Conservation (phyloP, 2,797 vertebrate species). For the Threskiornis aethiopicus region DNA sequence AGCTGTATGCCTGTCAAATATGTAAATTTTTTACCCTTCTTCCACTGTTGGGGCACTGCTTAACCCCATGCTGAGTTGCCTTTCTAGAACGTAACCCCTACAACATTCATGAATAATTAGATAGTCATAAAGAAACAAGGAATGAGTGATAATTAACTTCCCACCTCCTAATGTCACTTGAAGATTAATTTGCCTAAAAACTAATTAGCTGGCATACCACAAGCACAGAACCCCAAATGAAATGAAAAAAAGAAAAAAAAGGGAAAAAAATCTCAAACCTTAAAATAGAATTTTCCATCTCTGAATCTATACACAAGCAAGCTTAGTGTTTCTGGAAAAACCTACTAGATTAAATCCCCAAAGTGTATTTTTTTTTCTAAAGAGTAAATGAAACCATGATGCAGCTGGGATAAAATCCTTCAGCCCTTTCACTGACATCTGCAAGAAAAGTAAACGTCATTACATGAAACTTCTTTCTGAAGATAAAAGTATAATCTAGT, state of each 20-base stretch:
- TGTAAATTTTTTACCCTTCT: background rate
- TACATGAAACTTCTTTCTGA: background rate
- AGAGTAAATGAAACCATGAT: background rate
- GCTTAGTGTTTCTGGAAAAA: background rate
- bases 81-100: conserved; percentile 1
- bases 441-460: background rate
- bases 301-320: background rate
- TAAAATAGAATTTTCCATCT: background rate
- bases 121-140: background rate
- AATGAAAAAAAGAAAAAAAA: background rate
- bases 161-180: conserved; percentile 16
- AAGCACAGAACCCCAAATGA: background rate
- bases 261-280: background rate
- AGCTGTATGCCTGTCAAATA: background rate
- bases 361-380: background rate
- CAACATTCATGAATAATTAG: conserved; percentile 45
- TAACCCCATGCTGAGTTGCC: background rate
- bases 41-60: background rate
- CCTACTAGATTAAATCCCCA: background rate
- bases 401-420: background rate
- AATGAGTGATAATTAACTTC: conserved; percentile 27
- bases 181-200: conserved; percentile 58
- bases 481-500: background rate
- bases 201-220: conserved; percentile 17
- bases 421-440: background rate